Evolutionary conservation across 1,140 invertebrate genomes (phyloP), one percentile per base, ranked within the genome.

Genomic region (Schlechtendalia chinensis): DNA sequence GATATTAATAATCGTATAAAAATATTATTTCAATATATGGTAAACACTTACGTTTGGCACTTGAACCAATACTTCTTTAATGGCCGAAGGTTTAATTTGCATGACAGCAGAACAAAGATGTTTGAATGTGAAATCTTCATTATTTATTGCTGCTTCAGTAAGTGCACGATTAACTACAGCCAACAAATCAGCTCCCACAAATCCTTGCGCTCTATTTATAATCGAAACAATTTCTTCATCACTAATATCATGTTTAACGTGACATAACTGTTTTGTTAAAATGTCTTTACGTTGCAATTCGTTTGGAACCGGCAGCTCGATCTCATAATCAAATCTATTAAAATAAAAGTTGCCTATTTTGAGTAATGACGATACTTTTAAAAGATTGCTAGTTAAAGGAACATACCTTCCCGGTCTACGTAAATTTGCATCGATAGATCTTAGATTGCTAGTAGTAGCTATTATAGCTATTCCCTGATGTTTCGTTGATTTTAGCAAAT

Each of bases 21-120:
- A 6, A 32, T 29, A 3, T 16, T 39, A 32, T 32, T 16, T 17
- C 16, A 59, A 39, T 59, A 50, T 16, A 67, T 53, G 47, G 0
- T 17, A 39, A 14, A 59, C 61, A 80, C 83, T 84, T 84, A 96
- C 93, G 86, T 94, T 91, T 11, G 93, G 91, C 32, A 91, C 87
- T 86, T 97, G 93, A 81, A 97, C 90, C 29, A 93, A 87, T 1
- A 97, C 89, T 86, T 96, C 94, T 82, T 94, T 90, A 93, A 98
- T 96, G 0, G 94, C 95, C 84, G 93, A 95, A 0, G 96, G 95
- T 83, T 91, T 91, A 0, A 95, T 90, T 45, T 88, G 84, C 10
- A 87, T 90, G 39, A 96, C 84, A 29, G 93, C 93, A 22, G 86
- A 84, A 53, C 89, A 84, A 39, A 93, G 87, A 85, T 93, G 89